phyloP scores from a whole-genome alignment of 2,113 vertebrate species.

The Acanthisitta chloris region DNA sequence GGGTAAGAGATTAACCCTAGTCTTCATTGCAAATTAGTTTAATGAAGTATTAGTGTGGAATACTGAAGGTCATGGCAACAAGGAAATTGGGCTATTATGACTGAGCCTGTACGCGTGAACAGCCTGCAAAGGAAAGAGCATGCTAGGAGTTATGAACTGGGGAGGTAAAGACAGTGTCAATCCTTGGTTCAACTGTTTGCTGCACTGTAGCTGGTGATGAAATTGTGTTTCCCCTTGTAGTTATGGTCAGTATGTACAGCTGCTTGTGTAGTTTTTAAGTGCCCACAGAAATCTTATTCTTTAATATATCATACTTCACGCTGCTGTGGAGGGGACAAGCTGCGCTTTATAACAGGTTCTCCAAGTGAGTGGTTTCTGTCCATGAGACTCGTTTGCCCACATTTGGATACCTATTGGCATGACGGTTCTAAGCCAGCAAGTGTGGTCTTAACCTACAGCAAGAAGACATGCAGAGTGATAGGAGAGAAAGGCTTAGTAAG shows the following conservation, averaged over 20 bases:
- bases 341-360: background rate
- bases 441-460: background rate
- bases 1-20: background rate
- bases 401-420: background rate
- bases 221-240: background rate
- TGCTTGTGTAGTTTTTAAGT: background rate
- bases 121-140: background rate
- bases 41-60: conserved; percentile 6
- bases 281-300: background rate
- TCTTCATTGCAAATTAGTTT: background rate
- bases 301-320: background rate
- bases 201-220: background rate
- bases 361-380: background rate
- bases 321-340: background rate
- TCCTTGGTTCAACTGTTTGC: background rate
- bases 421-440: background rate
- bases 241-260: background rate
- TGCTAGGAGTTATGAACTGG: background rate
- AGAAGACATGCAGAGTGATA: background rate
- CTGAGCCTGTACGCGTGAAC: background rate
- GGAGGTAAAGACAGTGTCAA: background rate
- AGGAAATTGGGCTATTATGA: background rate
- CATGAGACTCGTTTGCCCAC: background rate
- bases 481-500: background rate
- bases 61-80: background rate